A percentile compares a stretch with the other conserved stretches of the same genome.
Conservation (phyloP, 1,140 invertebrate genomes). For the Sweltsa coloradensis region DNA sequence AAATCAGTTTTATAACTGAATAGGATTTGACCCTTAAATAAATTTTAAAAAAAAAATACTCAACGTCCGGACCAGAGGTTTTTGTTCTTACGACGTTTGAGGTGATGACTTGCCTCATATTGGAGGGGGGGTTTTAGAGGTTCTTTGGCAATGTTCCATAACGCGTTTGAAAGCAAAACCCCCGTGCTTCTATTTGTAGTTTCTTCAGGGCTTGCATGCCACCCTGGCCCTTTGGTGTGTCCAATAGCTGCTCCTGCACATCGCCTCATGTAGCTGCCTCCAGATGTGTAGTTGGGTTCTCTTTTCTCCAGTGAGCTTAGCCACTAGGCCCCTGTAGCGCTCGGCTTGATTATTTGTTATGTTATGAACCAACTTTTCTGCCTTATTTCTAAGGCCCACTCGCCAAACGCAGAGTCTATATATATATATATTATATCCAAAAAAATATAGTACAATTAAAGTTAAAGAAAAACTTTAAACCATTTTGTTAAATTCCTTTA, state of each 20-base stretch:
- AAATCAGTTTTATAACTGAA: no score
- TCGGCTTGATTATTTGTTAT: not conserved
- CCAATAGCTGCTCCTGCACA: not conserved
- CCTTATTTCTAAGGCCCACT: no score
- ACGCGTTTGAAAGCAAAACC: not conserved
- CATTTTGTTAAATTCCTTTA: no score
- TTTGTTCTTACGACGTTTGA: not conserved
- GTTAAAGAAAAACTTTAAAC: no score
- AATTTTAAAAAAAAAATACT: no score
- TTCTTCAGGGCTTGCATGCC: not conserved
- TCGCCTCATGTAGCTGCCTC: not conserved
- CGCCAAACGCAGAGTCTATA: no score
- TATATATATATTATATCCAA: no score
- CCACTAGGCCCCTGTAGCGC: constrained; percentile 1
- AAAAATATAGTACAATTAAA: no score
- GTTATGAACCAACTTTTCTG: not conserved
- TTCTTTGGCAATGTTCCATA: not conserved
- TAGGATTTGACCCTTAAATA: no score
- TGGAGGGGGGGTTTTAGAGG: not conserved
- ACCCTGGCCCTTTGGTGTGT: not conserved
- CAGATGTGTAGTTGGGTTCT: not conserved
- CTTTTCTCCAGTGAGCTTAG: not conserved
- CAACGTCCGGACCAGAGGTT: not conserved
- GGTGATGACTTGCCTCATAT: not conserved
- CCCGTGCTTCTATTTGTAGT: not conserved